These are phyloP conservation scores for Drosophila subsilvestris DNA, from an alignment of 2,888 invertebrate genomes.

Conservation along the genomic window DNA sequence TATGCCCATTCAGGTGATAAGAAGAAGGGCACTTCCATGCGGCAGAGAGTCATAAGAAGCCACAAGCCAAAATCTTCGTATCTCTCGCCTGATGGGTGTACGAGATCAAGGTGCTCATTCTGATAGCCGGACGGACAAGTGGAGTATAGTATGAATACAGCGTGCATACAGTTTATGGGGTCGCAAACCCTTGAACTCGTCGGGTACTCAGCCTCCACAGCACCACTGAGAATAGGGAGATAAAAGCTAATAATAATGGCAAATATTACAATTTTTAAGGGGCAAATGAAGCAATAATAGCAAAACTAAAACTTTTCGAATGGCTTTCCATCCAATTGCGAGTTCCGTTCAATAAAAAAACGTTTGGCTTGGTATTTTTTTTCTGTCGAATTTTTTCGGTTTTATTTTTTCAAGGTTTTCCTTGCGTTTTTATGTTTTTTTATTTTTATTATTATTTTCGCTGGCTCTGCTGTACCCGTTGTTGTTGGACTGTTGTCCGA, in stretches of 20 bases:
- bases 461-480: neutral
- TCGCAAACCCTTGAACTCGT: neutral
- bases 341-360: conserved; percentile 45
- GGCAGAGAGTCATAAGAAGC: too few species aligned
- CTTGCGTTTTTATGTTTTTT: conserved; percentile 24
- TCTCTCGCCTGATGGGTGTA: neutral
- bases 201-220: neutral
- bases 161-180: neutral
- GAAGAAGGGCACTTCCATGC: too few species aligned
- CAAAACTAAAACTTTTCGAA: conserved; percentile 27
- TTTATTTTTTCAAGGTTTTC: conserved; percentile 40
- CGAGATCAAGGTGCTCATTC: neutral
- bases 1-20: too few species aligned
- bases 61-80: neutral
- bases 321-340: conserved; percentile 34
- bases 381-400: conserved; percentile 23
- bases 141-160: neutral
- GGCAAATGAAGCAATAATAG: conserved; percentile 7
- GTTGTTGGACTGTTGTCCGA: conserved; percentile 6
- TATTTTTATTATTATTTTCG: conserved; percentile 32
- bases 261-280: conserved; percentile 13
- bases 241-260: conserved; percentile 20
- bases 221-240: neutral
- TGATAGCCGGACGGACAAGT: neutral
- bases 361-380: conserved; percentile 7